These are phyloP conservation scores for Sussaba pulchella DNA, from an alignment of 2,888 invertebrate species.

Conservation along the genomic window DNA sequence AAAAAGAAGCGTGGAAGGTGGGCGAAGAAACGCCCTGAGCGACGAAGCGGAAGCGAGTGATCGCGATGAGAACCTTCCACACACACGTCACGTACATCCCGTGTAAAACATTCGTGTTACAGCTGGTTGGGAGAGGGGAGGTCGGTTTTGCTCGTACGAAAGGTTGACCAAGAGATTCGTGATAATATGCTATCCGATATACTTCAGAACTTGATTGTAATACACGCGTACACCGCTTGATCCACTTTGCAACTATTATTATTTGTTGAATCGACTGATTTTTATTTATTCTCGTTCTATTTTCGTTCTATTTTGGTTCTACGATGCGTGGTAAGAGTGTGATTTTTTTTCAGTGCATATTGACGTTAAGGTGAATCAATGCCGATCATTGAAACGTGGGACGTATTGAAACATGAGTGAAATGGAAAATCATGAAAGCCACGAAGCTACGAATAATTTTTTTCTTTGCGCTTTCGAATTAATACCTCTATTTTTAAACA, in stretches of 20 bases:
- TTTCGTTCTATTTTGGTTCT: neutral
- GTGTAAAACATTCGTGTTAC: slow-evolving; percentile 8
- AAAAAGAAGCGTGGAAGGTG: slow-evolving; percentile 24
- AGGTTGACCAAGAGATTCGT: slow-evolving; percentile 39
- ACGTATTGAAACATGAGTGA: too few relatives aligned
- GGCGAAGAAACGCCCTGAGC: slow-evolving; percentile 46
- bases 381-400: too few relatives aligned
- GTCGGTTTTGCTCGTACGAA: slow-evolving; percentile 7
- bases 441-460: too few relatives aligned
- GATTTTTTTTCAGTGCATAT: slow-evolving; percentile 11
- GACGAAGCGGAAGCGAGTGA: slow-evolving; percentile 45
- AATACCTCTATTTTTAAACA: too few relatives aligned
- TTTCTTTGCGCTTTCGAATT: too few relatives aligned
- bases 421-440: too few relatives aligned
- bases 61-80: slow-evolving; percentile 21
- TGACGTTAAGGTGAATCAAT: too few relatives aligned
- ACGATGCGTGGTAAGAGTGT: slow-evolving; percentile 22
- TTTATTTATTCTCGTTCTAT: neutral
- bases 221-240: slow-evolving; percentile 27
- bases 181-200: slow-evolving; percentile 41
- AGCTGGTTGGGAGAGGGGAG: slow-evolving; percentile 1
- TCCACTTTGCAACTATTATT: slow-evolving; percentile 39
- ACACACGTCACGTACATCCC: neutral
- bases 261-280: neutral
- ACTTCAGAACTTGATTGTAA: slow-evolving; percentile 34